Evolutionary conservation across 1,140 invertebrate genomes (phyloP).

Genomic region (Hylyphantes graminicola): DNA sequence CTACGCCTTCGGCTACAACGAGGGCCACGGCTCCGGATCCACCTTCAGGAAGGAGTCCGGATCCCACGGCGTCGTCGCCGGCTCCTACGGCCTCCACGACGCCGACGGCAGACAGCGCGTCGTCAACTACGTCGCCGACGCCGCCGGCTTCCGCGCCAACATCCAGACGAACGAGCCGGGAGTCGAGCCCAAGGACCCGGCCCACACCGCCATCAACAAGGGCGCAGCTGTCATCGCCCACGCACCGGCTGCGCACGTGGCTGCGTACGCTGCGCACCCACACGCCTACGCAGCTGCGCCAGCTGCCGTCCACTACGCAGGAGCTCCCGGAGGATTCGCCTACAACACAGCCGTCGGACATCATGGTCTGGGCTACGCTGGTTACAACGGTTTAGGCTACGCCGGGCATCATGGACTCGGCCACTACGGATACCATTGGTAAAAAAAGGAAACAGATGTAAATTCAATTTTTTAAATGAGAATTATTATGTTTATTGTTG

Average conservation of each 20-base stretch:
- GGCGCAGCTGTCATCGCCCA: slow-evolving; percentile 48
- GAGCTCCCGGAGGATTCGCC: slow-evolving; percentile 15
- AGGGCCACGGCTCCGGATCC: slow-evolving; percentile 63
- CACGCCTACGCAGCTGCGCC: slow-evolving; percentile 36
- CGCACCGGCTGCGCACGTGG: slow-evolving; percentile 7
- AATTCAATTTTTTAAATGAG: not conserved
- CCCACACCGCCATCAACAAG: slow-evolving; percentile 63
- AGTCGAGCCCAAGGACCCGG: slow-evolving; percentile 62
- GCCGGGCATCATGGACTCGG: slow-evolving; percentile 17
- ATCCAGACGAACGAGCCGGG: slow-evolving; percentile 62
- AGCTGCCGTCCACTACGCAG: not conserved
- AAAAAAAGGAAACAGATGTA: not conserved
- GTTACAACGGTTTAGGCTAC: slow-evolving; percentile 23
- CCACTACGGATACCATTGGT: slow-evolving; percentile 42
- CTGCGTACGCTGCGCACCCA: slow-evolving; percentile 20
- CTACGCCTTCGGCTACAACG: slow-evolving; percentile 63
- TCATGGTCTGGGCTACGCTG: slow-evolving; percentile 34
- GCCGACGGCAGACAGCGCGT: slow-evolving; percentile 62
- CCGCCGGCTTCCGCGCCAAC: slow-evolving; percentile 64
- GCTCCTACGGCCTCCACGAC: slow-evolving; percentile 63
- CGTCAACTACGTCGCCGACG: slow-evolving; percentile 66
- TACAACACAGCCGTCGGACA: slow-evolving; percentile 53
- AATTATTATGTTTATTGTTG: slow-evolving; percentile 1
- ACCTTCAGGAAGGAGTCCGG: slow-evolving; percentile 64
- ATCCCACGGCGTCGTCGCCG: slow-evolving; percentile 58